Evolutionary conservation across 2,113 vertebrate species (phyloP).

Genomic region (Nerophis lumbriciformis): DNA sequence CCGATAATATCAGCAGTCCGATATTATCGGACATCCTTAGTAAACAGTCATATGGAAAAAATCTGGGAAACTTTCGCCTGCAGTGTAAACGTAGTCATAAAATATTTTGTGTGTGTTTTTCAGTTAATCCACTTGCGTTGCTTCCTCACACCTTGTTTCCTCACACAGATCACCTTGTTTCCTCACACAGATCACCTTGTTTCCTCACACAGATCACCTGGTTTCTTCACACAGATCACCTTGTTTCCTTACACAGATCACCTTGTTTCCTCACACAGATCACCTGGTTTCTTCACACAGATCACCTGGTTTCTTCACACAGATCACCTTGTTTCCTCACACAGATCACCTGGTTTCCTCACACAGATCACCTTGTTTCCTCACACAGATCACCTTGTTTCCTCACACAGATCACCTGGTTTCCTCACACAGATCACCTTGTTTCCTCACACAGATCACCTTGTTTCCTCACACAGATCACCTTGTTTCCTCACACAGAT

Average conservation of each 20-base stretch:
- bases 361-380: neutral
- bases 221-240: neutral
- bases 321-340: neutral
- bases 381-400: neutral
- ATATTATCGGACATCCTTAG: no score
- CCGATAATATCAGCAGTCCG: no score
- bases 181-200: neutral
- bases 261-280: neutral
- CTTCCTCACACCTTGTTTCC: no score
- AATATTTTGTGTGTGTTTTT: neutral
- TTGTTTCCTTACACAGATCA: neutral
- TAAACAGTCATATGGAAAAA: no score
- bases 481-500: neutral
- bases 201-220: neutral
- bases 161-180: neutral
- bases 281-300: neutral
- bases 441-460: neutral
- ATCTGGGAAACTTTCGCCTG: no score
- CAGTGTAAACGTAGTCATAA: no score
- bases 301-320: neutral
- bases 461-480: neutral
- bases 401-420: no score
- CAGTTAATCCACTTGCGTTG: slow-evolving; percentile 14
- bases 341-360: no score
- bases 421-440: neutral